Evolutionary conservation across 2,113 vertebrate species (phyloP).

Genomic region (Acrocephalus arundinaceus): DNA sequence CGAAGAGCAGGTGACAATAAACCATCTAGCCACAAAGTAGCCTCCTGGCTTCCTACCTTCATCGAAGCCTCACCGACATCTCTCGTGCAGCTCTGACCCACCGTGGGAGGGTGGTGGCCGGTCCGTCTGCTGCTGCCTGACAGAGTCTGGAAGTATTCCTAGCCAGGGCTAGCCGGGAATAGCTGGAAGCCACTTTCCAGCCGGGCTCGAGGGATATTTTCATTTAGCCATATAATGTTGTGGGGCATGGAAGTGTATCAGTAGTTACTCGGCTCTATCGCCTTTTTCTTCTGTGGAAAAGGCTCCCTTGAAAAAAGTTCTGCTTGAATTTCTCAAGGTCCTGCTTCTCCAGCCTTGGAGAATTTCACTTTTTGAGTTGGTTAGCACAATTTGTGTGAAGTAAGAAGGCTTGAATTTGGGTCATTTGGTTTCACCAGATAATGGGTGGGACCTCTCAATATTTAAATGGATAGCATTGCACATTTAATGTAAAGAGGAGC

Average conservation of each 20-base stretch:
- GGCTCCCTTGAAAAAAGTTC: not conserved
- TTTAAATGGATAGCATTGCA: not conserved
- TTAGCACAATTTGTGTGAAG: not conserved
- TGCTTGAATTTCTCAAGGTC: not conserved
- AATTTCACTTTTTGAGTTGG: not conserved
- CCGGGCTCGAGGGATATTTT: no score
- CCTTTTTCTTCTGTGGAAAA: not conserved
- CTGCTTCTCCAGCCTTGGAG: not conserved
- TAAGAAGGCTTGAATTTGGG: not conserved
- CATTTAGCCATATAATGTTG: not conserved
- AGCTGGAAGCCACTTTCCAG: no score
- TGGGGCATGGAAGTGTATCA: not conserved
- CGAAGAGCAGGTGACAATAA: no score
- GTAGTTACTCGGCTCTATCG: not conserved
- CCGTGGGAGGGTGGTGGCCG: no score
- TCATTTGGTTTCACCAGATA: not conserved
- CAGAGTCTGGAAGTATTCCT: no score
- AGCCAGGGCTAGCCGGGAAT: no score
- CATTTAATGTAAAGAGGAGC: not conserved
- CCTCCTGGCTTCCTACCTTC: no score
- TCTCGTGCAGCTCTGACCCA: no score
- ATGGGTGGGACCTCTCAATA: not conserved
- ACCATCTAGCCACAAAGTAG: no score
- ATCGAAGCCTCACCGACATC: no score
- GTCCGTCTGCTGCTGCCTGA: no score